Evolutionary conservation across 2,888 invertebrate genomes (phyloP).

Genomic region (Nysson spinosus): DNA sequence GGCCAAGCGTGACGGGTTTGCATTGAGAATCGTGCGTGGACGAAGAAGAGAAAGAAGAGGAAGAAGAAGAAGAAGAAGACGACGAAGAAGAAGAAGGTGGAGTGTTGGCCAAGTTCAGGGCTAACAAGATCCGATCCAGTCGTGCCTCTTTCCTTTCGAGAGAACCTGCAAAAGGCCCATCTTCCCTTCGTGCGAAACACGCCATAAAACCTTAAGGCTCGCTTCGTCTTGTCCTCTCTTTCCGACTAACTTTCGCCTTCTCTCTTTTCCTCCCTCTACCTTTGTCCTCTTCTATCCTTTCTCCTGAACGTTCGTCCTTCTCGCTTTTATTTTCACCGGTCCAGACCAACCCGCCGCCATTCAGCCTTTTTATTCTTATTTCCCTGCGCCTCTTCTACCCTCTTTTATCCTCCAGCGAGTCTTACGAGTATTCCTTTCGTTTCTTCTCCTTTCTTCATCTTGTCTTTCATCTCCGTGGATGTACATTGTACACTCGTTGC

Average conservation of each 20-base stretch:
- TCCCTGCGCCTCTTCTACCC: background rate
- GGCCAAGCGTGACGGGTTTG: constrained; percentile 30
- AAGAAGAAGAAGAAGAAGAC: constrained; percentile 22
- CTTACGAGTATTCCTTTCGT: background rate
- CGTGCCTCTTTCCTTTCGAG: constrained; percentile 15
- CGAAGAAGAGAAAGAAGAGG: too few species aligned
- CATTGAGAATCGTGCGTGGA: constrained; percentile 27
- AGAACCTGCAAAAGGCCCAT: constrained; percentile 8
- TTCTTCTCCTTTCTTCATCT: background rate
- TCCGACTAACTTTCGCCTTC: background rate
- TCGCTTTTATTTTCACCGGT: constrained; percentile 25
- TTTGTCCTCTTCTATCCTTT: background rate
- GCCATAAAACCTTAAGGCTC: constrained; percentile 17
- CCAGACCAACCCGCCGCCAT: constrained; percentile 15
- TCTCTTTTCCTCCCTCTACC: background rate
- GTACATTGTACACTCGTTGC: too few species aligned
- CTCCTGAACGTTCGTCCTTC: background rate
- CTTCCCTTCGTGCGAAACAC: constrained; percentile 11
- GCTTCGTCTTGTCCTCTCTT: background rate
- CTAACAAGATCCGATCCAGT: constrained; percentile 56
- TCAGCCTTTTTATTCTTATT: constrained; percentile 22
- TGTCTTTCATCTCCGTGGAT: too few species aligned
- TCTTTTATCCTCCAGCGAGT: background rate
- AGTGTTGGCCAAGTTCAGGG: constrained; percentile 61
- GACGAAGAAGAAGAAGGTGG: constrained; percentile 21